Conservation (phyloP, 2,888 invertebrate genomes). For the Dasypogon diadema region DNA sequence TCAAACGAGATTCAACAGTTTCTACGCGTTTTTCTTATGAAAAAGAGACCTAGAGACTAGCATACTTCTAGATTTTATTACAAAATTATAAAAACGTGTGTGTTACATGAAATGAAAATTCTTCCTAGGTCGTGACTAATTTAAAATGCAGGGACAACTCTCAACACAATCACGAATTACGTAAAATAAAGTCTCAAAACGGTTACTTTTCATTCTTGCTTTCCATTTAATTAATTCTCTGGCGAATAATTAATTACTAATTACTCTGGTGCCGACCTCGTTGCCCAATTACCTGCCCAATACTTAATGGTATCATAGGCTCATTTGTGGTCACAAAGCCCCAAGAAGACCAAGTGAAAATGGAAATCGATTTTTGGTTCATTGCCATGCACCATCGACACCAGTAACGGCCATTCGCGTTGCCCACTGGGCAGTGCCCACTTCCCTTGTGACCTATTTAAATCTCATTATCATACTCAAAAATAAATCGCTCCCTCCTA, state of each 20-base stretch:
- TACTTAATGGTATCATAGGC: background rate
- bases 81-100: no score
- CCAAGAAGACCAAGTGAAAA: conserved; percentile 1
- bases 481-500: background rate
- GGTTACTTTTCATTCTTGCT: no score
- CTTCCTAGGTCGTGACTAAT: no score
- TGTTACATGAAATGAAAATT: no score
- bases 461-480: conserved; percentile 1
- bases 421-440: background rate
- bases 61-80: no score
- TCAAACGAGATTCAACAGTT: no score
- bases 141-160: no score
- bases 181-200: no score
- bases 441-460: background rate
- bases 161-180: no score
- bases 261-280: conserved; percentile 17
- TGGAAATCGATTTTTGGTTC: conserved; percentile 39
- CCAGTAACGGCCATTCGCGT: background rate
- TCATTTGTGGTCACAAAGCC: background rate
- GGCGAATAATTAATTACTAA: conserved; percentile 31
- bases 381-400: conserved; percentile 32
- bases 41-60: no score
- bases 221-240: conserved; percentile 14
- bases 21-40: no score
- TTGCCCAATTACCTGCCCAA: conserved; percentile 33